Evolutionary conservation across 1,140 invertebrate species (phyloP).

Genomic region (Periplaneta americana): DNA sequence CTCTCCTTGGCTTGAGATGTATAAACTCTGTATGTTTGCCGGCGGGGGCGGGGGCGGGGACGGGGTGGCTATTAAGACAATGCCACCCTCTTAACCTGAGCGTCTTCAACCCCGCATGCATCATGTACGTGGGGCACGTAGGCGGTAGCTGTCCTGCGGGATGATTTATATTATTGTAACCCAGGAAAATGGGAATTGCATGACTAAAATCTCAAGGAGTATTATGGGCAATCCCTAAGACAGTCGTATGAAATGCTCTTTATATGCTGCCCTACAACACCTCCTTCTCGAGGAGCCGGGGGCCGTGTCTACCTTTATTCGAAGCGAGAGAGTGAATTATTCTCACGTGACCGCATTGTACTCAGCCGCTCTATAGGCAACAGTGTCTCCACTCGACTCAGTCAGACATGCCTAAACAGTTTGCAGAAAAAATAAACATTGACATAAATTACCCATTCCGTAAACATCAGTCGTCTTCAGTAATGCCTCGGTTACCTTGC

Average conservation of each 20-base stretch:
- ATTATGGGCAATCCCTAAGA: not conserved
- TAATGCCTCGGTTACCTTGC: too few species aligned
- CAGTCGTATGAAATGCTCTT: not conserved
- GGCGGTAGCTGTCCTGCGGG: not conserved
- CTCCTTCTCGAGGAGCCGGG: not conserved
- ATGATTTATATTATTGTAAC: conserved; percentile 18
- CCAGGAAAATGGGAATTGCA: conserved; percentile 17
- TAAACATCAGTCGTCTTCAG: too few species aligned
- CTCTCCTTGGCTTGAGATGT: not conserved
- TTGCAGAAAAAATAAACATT: too few species aligned
- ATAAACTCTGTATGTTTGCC: not conserved
- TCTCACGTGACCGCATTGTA: not conserved
- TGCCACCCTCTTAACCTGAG: conserved; percentile 5
- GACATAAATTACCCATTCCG: too few species aligned
- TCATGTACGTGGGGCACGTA: conserved; percentile 11
- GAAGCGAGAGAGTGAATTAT: not conserved
- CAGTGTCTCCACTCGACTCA: not conserved
- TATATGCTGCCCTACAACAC: not conserved
- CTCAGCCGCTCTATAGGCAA: not conserved
- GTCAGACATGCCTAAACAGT: not conserved
- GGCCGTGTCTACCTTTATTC: not conserved
- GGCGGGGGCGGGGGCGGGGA: not conserved
- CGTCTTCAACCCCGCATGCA: not conserved
- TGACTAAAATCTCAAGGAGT: conserved; percentile 17
- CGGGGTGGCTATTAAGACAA: conserved; percentile 8